phyloP scores from a whole-genome alignment of 2,888 invertebrate species.

The Tenodera sinensis region DNA sequence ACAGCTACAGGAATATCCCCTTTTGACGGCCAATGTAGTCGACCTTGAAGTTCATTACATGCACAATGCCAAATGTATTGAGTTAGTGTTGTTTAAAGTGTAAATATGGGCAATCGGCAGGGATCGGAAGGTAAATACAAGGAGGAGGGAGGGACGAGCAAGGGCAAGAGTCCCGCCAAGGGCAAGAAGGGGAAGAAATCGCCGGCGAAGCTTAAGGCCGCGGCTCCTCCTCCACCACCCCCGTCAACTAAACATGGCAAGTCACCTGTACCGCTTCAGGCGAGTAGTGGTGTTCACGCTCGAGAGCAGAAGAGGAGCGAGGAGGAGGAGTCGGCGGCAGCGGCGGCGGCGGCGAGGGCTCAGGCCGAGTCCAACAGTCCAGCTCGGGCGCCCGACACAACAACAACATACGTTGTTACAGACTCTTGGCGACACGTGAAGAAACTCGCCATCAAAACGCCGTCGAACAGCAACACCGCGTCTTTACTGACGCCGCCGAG shows the following conservation, averaged over 20 bases:
- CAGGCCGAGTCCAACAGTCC: conserved; percentile 1
- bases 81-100: neutral
- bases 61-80: neutral
- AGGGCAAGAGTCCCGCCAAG: conserved; percentile 31
- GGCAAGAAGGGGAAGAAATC: conserved; percentile 22
- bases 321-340: neutral
- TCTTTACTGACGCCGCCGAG: conserved; percentile 38
- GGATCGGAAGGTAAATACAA: conserved; percentile 40
- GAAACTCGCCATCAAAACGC: conserved; percentile 36
- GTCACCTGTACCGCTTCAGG: conserved; percentile 13
- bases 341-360: neutral
- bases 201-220: conserved; percentile 12
- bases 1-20: neutral
- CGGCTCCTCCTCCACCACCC: neutral
- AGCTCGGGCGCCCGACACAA: neutral
- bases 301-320: conserved; percentile 6
- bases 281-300: conserved; percentile 13
- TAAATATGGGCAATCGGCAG: conserved; percentile 44
- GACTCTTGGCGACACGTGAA: conserved; percentile 46
- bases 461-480: conserved; percentile 26
- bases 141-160: conserved; percentile 34
- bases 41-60: neutral
- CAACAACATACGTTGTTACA: conserved; percentile 39
- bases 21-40: neutral
- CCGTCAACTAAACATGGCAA: neutral